Evolutionary conservation across 1,140 invertebrate genomes (phyloP), one percentile per base, ranked within the genome.

Genomic region (Drosophila insularis): DNA sequence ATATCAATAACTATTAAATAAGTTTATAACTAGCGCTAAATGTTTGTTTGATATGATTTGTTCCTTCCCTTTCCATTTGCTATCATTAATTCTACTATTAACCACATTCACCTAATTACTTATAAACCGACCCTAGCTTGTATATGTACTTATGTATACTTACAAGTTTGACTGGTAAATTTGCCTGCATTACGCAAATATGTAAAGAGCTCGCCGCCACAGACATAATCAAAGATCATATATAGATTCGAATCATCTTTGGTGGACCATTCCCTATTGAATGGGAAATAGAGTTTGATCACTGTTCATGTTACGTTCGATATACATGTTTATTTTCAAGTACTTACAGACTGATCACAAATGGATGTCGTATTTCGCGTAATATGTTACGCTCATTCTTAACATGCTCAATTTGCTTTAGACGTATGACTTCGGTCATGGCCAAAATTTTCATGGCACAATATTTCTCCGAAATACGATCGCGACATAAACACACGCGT

Each of bases 371-470:
- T 60, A 98, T 96, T 93, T 96, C 95, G 68, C 95, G 93, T 54
- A 99, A 93, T 78, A 99, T 98, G 77, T 95, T 96, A 90, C 98
- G 98, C 92, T 99, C 98, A 91, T 98, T 98, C 93, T 97, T 97
- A 17, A 98, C 97, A 92, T 99, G 98, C 85, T 98, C 97, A 58
- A 98, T 96, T 93, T 98, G 97, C 92, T 98, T 98, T 60, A 98
- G 93, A 87, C 97, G 94, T 81, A 99, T 97, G 35, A 99, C 96
- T 92, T 98, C 97, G 37, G 96, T 94, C 92, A 99, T 97, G 32
- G 96, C 95, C 68, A 99, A 94, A 68, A 98, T 97, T 93, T 99
- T 99, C 93, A 99, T 95, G 27, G 98, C 98, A 81, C 95, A 95
- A 89, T 96, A 98, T 81, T 95, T 94, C 72, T 95, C 94, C 11